Conservation (phyloP, 2,888 invertebrate genomes). For the Drosophila macrospina region DNA sequence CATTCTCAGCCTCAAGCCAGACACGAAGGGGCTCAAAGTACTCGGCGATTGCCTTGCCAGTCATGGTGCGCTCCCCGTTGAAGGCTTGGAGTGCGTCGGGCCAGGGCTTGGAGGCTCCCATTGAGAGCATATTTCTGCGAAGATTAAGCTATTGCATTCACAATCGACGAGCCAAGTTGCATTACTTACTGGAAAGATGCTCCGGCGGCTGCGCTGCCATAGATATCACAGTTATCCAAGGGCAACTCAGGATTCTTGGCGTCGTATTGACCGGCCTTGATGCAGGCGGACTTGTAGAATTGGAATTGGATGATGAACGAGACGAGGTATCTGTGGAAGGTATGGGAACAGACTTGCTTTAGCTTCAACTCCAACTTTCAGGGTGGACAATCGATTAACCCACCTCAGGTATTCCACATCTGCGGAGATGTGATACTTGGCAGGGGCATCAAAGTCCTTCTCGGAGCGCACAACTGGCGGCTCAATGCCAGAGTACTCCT, state of each 20-base stretch:
- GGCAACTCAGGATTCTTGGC: slow-evolving; percentile 89
- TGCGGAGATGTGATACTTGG: slow-evolving; percentile 91
- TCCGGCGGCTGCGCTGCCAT: slow-evolving; percentile 92
- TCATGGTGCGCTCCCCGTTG: slow-evolving; percentile 91
- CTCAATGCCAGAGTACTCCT: slow-evolving; percentile 88
- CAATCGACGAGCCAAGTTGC: background rate
- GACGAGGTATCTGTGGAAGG: slow-evolving; percentile 88
- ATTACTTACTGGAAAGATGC: slow-evolving; percentile 88
- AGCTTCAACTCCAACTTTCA: background rate
- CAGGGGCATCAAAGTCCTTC: slow-evolving; percentile 91
- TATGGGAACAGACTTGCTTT: background rate
- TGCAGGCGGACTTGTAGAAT: slow-evolving; percentile 90
- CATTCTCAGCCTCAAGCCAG: slow-evolving; percentile 91
- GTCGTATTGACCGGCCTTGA: slow-evolving; percentile 92
- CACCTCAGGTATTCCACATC: slow-evolving; percentile 90
- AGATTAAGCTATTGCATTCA: background rate
- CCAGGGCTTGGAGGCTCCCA: slow-evolving; percentile 92
- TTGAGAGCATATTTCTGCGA: slow-evolving; percentile 88
- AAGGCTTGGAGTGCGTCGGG: slow-evolving; percentile 93
- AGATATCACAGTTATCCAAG: slow-evolving; percentile 94
- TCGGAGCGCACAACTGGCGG: slow-evolving; percentile 89
- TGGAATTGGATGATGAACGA: slow-evolving; percentile 93
- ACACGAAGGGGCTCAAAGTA: slow-evolving; percentile 92
- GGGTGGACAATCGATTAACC: background rate
- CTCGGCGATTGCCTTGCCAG: slow-evolving; percentile 91